Base-by-base conservation (phyloP, 2,797 vertebrate species). In the Heliangelus exortis region DNA sequence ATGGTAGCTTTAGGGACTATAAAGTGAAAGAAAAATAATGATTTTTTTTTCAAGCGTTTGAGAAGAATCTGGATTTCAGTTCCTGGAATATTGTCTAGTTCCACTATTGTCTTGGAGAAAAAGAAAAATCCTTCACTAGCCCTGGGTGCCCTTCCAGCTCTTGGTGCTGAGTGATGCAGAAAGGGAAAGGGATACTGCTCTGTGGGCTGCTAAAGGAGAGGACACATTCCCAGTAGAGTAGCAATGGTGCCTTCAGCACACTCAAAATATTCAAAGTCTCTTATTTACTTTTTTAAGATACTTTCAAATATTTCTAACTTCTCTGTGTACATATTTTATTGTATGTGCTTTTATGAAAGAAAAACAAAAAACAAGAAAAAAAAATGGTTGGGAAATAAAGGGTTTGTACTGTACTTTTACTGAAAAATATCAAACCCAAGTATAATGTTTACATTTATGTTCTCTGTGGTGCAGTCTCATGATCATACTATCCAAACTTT, bases 231-330 rank as follows among this genome's bases (percentile, higher is more conserved):
- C 94, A 62, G 54, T 33, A 7, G 47, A 88, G 90, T 84, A 78
- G 95, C 95, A 83, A 87, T 5, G n/a, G 93, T 95, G 87, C 96
- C 96, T 97, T 96, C 95, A 93, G 87, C 83, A 66, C 93, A 58
- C 86, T 45, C 91, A 93, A 90, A 90, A 57, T 62, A 45, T n/a
- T 93, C 84, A 77, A 80, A 89, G 57, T 80, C 81, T 95, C 39
- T 0, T 84, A 84, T 75, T 50, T 86, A 74, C 91, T 96, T 96
- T 94, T 92, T 90, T 91, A 95, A 95, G 89, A 85, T 78, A 91
- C 86, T 96, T 95, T 93, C 84, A 74, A 36, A 74, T 31, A 36
- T 96, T 95, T 94, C 95, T 96, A 91, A 96, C 96, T 89, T 93
- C 89, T 94, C 68, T 79, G 26, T 83, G 89, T 95, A 90, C 82